Evolutionary conservation across 2,113 vertebrate genomes (phyloP), one percentile per base, ranked within the genome.

Genomic region (Rhinolophus ferrumequinum): DNA sequence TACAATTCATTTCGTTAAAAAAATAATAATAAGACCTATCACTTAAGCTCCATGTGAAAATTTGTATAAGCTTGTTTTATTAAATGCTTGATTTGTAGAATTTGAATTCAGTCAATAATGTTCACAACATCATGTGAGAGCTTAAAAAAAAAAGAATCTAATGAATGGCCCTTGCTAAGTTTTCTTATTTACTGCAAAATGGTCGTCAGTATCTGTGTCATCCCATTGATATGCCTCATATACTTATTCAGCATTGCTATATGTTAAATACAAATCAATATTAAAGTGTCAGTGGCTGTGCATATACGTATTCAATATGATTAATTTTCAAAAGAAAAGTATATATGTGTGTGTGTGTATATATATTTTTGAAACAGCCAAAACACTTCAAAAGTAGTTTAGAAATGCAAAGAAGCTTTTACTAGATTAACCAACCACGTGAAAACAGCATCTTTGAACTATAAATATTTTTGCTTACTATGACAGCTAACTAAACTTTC

Each of bases 371-470:
- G 41, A 44, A 80, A 21, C 54, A 95, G 38, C 38, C 30, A 93
- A 95, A 96, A 84, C n/a, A 72, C 88, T 94, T 93, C 54, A 93
- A 91, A 95, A 80, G 11, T 58, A 87, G 19, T 30, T 93, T 33
- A 94, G 79, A 94, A 92, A 93, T 79, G 19, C 56, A 97, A 96
- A 93, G 79, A 87, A 87, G 75, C 91, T 95, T 95, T 94, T 90
- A 86, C 81, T 52, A 95, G 89, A 97, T 97, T 94, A 96, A 83
- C 47, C 73, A 96, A 44, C 52, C 58, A 62, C 91, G 21, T 52
- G 52, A 93, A 97, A 97, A 93, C 76, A 89, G 4, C 21, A 62
- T 93, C 73, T 89, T 89, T 97, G 86, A 96, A 96, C 91, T 96
- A 58, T 75, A 77, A 82, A 91, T 96, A 96, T 86, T 90, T 97